A percentile compares a stretch with the other conserved stretches of the same genome.
These are phyloP conservation scores for Australoheros facetus DNA, from an alignment of 2,797 vertebrate species.

Conservation along the genomic window DNA sequence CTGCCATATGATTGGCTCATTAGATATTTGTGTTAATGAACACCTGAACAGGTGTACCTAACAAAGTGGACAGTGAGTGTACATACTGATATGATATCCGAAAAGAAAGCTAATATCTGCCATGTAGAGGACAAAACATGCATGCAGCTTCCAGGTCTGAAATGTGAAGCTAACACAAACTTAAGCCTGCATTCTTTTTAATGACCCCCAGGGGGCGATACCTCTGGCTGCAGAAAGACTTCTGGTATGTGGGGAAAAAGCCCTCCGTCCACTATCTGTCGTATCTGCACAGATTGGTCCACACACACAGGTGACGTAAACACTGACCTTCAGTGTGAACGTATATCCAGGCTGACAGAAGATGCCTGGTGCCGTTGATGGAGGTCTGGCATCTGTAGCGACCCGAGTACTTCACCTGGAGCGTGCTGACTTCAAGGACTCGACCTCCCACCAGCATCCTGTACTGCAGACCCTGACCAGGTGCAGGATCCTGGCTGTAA, in stretches of 20 bases:
- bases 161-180: too few species aligned
- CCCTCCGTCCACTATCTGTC: too few species aligned
- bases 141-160: too few species aligned
- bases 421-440: slow-evolving; percentile 84
- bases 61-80: too few species aligned
- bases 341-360: slow-evolving; percentile 81
- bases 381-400: slow-evolving; percentile 78
- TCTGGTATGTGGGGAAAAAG: too few species aligned
- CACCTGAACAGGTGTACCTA: too few species aligned
- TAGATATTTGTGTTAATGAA: too few species aligned
- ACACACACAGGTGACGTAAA: background rate
- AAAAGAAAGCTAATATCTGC: fast-evolving
- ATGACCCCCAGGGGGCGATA: too few species aligned
- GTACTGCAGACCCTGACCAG: slow-evolving; percentile 57
- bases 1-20: too few species aligned
- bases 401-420: slow-evolving; percentile 74
- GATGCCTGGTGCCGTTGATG: slow-evolving; percentile 61
- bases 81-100: background rate
- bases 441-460: slow-evolving; percentile 77
- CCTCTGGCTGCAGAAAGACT: too few species aligned
- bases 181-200: too few species aligned
- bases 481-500: background rate
- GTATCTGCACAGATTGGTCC: too few species aligned
- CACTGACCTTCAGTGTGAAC: slow-evolving; percentile 80
- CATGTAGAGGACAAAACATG: fast-evolving